These are phyloP conservation scores for Oncorhynchus clarkii DNA, from an alignment of 2,113 vertebrate species.

Conservation along the genomic window DNA sequence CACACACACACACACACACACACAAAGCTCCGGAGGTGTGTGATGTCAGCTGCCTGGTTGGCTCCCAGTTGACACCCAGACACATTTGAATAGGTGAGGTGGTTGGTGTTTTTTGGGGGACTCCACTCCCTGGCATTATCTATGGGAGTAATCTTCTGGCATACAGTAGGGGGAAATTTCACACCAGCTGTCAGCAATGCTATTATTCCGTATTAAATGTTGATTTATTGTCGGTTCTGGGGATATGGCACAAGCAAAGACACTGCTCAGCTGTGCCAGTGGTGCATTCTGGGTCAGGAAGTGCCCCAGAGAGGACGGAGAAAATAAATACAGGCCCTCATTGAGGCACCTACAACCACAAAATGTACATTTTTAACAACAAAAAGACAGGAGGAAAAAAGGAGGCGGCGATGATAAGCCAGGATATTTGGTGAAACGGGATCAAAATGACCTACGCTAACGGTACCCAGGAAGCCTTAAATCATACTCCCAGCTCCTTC, in stretches of 20 bases:
- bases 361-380: constrained; percentile 14
- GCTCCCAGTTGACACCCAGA: constrained; percentile 26
- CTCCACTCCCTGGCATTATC: constrained; percentile 57
- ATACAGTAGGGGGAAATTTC: constrained; percentile 40
- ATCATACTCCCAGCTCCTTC: constrained; percentile 50
- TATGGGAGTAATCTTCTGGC: constrained; percentile 48
- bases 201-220: constrained; percentile 69
- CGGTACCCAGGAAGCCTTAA: constrained; percentile 47
- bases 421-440: constrained; percentile 60
- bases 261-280: constrained; percentile 26
- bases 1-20: no score
- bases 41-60: constrained; percentile 47
- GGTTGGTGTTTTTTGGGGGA: constrained; percentile 31
- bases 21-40: constrained; percentile 28
- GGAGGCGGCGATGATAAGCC: background rate
- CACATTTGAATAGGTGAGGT: constrained; percentile 57
- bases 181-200: constrained; percentile 61
- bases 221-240: constrained; percentile 64
- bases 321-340: constrained; percentile 42
- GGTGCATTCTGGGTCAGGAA: constrained; percentile 48
- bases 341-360: constrained; percentile 40
- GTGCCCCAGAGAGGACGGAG: constrained; percentile 23
- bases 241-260: constrained; percentile 40
- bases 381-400: constrained; percentile 2
- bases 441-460: constrained; percentile 44